These are phyloP conservation scores for Eira barbara DNA, from an alignment of 2,113 vertebrate genomes.

Conservation along the genomic window DNA sequence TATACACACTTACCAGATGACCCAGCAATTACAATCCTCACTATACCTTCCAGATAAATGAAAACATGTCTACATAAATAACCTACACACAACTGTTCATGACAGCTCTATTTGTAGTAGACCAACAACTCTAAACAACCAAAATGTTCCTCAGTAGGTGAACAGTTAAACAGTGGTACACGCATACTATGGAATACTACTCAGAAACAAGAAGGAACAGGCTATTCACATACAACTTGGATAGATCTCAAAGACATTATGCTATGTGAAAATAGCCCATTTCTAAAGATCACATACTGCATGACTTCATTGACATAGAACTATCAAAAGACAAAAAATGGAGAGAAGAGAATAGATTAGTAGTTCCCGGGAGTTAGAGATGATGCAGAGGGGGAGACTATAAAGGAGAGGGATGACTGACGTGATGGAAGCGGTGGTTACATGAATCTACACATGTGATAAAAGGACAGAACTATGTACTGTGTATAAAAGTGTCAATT, in stretches of 20 bases:
- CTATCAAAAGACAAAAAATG: not conserved
- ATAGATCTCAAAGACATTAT: not conserved
- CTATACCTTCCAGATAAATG: not conserved
- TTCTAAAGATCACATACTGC: not conserved
- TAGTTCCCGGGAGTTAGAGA: not conserved
- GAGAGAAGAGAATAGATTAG: not conserved
- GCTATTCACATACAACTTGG: not conserved
- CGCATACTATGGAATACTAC: not conserved
- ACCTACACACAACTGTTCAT: not conserved
- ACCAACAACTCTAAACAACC: not conserved
- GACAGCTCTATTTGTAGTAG: not conserved
- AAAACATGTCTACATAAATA: not conserved
- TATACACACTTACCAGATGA: not conserved
- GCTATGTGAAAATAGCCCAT: not conserved
- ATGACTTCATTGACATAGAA: not conserved
- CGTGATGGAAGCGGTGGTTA: too few relatives aligned
- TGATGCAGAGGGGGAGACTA: not conserved
- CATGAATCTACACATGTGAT: not conserved
- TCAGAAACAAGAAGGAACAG: not conserved
- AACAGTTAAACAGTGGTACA: not conserved
- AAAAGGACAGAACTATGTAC: not conserved
- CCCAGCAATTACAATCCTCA: not conserved
- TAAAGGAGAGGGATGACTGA: not conserved
- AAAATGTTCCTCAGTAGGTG: not conserved
- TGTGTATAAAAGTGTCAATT: not conserved